Evolutionary conservation across 23 tunicate genomes (phyloP).

Genomic region (Diplosoma virens): DNA sequence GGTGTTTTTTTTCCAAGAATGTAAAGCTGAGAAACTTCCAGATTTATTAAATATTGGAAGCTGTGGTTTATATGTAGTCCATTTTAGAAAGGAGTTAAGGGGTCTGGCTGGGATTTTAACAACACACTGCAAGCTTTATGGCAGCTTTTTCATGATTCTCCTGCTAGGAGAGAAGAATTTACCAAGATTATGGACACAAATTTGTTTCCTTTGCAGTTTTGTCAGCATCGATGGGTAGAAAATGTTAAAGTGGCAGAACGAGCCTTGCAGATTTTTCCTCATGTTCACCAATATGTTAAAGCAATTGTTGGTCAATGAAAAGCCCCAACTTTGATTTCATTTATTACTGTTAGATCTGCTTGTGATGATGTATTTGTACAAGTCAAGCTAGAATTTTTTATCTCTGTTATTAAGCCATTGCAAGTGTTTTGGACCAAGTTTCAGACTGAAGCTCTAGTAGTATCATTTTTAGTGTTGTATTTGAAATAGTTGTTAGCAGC

Average conservation of each 20-base stretch:
- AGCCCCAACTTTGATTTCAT: not conserved
- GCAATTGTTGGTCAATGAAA: not conserved
- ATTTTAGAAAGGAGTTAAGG: not conserved
- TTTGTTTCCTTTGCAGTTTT: constrained; percentile 5
- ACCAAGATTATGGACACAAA: not conserved
- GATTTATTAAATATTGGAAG: constrained; percentile 18
- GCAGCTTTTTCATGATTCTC: not conserved
- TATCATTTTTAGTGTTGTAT: not conserved
- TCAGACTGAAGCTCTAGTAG: not conserved
- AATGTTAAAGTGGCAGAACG: constrained; percentile 9
- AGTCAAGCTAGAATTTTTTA: constrained; percentile 5
- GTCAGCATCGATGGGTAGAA: constrained; percentile 24
- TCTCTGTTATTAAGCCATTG: constrained; percentile 3
- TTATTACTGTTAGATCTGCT: not conserved
- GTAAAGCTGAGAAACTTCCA: constrained; percentile 2
- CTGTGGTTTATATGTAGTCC: constrained; percentile 1
- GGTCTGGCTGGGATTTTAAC: not conserved
- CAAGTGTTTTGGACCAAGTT: constrained; percentile 8
- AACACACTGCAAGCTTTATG: not conserved
- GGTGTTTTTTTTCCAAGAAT: constrained; percentile 1
- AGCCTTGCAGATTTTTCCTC: not conserved
- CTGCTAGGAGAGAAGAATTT: constrained; percentile 25
- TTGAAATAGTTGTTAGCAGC: not conserved
- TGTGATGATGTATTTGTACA: constrained; percentile 4
- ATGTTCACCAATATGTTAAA: not conserved